phyloP scores from a whole-genome alignment of 1,140 invertebrate genomes.

The Helicoverpa armigera region DNA sequence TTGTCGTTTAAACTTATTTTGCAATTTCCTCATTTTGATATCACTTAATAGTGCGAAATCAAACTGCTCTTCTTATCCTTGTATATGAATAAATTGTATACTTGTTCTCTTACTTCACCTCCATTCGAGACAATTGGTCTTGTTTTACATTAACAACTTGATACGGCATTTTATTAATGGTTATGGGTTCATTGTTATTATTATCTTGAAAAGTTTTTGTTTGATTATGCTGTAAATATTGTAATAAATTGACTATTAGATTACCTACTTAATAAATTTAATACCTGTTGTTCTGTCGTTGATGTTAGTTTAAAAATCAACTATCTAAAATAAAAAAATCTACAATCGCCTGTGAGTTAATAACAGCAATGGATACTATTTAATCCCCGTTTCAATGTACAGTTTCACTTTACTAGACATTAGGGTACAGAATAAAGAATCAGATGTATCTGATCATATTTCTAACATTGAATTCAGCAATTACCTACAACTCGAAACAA shows the following conservation, averaged over 20 bases:
- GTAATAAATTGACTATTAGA: not conserved
- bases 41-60: not conserved
- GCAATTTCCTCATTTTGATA: not conserved
- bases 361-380: too few relatives aligned
- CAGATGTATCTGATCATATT: too few relatives aligned
- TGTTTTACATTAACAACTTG: not conserved
- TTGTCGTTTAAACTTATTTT: not conserved
- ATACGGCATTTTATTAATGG: constrained; percentile 13
- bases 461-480: too few relatives aligned
- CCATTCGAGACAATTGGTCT: constrained; percentile 5
- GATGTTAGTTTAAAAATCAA: too few relatives aligned
- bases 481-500: too few relatives aligned
- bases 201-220: not conserved
- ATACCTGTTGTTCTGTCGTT: too few relatives aligned
- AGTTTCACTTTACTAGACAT: too few relatives aligned
- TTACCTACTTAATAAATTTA: not conserved
- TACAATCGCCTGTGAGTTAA: too few relatives aligned
- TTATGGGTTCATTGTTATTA: constrained; percentile 5
- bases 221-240: constrained; percentile 16
- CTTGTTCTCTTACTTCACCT: constrained; percentile 2
- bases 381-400: too few relatives aligned
- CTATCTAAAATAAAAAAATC: too few relatives aligned
- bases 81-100: not conserved
- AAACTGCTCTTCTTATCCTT: too few relatives aligned
- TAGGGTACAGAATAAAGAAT: too few relatives aligned